Evolutionary conservation across 1,140 invertebrate genomes (phyloP).

Genomic region (Drosophila carrolli): DNA sequence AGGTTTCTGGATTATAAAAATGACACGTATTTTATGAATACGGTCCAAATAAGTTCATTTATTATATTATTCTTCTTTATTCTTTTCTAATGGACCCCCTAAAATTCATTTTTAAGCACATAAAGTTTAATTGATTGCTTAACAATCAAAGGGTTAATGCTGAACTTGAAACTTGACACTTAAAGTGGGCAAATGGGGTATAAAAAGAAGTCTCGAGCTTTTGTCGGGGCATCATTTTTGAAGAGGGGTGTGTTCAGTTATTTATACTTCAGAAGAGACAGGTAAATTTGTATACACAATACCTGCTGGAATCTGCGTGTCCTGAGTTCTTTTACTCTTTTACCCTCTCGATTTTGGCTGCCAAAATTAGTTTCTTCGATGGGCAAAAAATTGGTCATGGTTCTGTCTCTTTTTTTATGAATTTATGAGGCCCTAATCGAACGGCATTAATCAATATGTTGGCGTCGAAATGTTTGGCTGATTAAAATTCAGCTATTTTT

Average conservation of each 20-base stretch:
- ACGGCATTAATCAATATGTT: conserved; percentile 72
- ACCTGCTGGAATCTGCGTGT: conserved; percentile 28
- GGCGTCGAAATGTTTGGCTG: conserved; percentile 64
- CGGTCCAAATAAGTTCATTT: no score
- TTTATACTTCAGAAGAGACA: conserved; percentile 40
- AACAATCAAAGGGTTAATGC: conserved; percentile 22
- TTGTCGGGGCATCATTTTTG: conserved; percentile 12
- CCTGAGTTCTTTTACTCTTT: background rate
- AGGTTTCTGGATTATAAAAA: no score
- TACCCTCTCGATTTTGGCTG: conserved; percentile 2
- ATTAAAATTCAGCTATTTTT: conserved; percentile 74
- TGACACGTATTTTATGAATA: no score
- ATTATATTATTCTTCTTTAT: background rate
- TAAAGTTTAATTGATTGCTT: no score
- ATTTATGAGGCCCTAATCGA: conserved; percentile 66
- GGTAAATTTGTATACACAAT: background rate
- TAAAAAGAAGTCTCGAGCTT: conserved; percentile 2
- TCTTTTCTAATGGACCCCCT: no score
- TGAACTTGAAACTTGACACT: conserved; percentile 47
- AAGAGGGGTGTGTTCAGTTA: conserved; percentile 15
- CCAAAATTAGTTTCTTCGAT: conserved; percentile 51
- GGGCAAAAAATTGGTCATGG: conserved; percentile 14
- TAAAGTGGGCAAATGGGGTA: conserved; percentile 14
- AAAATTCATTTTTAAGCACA: no score
- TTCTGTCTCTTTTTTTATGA: conserved; percentile 23